Conservation (phyloP, 2,113 vertebrate genomes). For the Cryptoleucopteryx plumbea region DNA sequence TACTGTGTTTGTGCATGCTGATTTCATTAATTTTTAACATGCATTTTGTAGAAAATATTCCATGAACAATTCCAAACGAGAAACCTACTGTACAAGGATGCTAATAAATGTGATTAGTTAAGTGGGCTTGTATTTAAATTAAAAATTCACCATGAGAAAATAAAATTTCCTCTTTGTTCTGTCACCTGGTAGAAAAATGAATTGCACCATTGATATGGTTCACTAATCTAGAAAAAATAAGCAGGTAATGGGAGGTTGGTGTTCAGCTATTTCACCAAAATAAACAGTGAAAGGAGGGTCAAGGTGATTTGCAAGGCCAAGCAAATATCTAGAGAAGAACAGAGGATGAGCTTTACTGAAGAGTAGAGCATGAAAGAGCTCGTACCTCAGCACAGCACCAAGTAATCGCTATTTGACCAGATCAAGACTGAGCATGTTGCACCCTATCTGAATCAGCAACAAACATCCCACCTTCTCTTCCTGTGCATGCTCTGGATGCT, state of each 20-base stretch:
- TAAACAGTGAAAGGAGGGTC: background rate
- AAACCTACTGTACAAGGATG: background rate
- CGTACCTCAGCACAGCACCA: background rate
- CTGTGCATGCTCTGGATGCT: background rate
- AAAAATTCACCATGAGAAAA: background rate
- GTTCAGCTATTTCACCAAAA: background rate
- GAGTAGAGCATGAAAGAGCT: background rate
- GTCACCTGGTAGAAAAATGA: background rate
- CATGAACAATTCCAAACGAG: background rate
- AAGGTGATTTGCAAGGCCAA: background rate
- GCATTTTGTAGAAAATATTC: background rate
- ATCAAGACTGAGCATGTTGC: background rate
- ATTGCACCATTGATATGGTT: background rate
- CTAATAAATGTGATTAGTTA: background rate
- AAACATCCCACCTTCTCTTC: background rate
- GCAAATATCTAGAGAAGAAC: background rate
- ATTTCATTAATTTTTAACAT: background rate
- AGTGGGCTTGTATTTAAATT: background rate
- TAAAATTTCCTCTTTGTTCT: background rate
- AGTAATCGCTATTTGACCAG: background rate
- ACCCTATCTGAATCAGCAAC: background rate
- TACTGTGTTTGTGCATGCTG: background rate
- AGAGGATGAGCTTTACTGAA: background rate
- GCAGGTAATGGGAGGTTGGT: background rate
- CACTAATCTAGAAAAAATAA: background rate